A percentile compares a stretch with the other conserved stretches of the same genome.
Evolutionary conservation across 2,888 invertebrate species (phyloP).

Genomic region (Callyntrura guangdongensis): DNA sequence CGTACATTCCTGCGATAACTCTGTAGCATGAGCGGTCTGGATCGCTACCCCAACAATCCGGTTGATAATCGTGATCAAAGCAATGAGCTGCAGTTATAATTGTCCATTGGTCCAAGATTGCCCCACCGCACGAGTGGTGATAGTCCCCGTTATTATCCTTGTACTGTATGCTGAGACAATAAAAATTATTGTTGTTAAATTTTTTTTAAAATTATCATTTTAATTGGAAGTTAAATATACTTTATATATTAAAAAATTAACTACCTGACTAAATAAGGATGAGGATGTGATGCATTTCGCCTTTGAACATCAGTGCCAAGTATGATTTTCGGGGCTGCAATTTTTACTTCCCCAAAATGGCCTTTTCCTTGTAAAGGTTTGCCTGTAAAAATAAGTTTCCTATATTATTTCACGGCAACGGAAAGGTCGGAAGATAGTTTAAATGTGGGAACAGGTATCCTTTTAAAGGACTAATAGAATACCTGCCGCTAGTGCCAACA

Average conservation of each 20-base stretch:
- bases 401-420: no score
- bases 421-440: no score
- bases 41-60: not conserved
- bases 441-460: no score
- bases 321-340: slow-evolving; percentile 4
- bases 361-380: not conserved
- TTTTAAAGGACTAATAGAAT: no score
- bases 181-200: no score
- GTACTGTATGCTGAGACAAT: slow-evolving; percentile 54
- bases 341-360: no score
- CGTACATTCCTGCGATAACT: slow-evolving; percentile 71
- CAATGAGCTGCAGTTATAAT: slow-evolving; percentile 68
- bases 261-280: slow-evolving; percentile 74
- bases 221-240: no score
- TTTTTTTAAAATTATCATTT: no score
- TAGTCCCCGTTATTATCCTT: not conserved
- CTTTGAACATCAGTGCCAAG: not conserved
- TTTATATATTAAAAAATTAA: no score
- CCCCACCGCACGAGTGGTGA: slow-evolving; percentile 62
- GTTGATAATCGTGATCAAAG: slow-evolving; percentile 2
- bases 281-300: not conserved
- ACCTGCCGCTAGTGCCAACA: not conserved
- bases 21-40: slow-evolving; percentile 10
- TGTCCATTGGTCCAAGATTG: slow-evolving; percentile 47
- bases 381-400: no score